Evolutionary conservation across 2,888 invertebrate genomes (phyloP), one percentile per base, ranked within the genome.

Genomic region (Linnaemya tessellans): DNA sequence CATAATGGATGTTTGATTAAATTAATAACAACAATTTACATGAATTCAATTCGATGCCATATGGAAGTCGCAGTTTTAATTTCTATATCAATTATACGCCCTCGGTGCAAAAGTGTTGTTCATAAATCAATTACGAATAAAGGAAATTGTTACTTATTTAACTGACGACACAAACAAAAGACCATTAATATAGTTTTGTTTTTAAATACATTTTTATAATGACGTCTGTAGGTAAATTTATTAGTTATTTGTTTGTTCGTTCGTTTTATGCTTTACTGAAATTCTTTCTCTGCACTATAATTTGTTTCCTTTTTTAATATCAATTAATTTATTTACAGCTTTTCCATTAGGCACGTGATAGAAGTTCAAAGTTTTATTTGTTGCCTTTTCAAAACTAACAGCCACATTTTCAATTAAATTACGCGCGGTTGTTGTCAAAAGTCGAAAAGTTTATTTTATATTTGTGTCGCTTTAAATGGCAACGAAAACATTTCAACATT

Each of bases 401-500:
- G 15, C 22, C 41, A 11, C n/a, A 56, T 13, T 70, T 70, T 7
- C 25, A 20, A 67, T 67, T 51, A 60, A 67, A 67, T 67, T 74
- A 56, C 18, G 35, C 51, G 60, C 51, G 49, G 60, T 68, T 60
- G 60, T 51, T 80, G 74, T 74, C 51, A 74, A 41, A 67, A 51
- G 67, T 46, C 74, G 22, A 41, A 68, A 80, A 80, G 73, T 74
- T 74, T 80, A 7, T 38, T 46, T 38, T 51, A 30, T 54, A 43
- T 64, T 43, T 49, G 11, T 46, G 18, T 49, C 49, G 25, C 51
- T 13, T 68, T 64, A 67, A 67, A 67, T 58, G 58, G 38, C 60
- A 80, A 68, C 58, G 20, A 74, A 73, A 74, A 74, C 74, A 80
- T 80, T 80, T 74, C 41, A 65, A 74, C 56, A 74, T 68, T 74